Evolutionary conservation across 2,888 invertebrate species (phyloP).

Genomic region (Thymelicus sylvestris): DNA sequence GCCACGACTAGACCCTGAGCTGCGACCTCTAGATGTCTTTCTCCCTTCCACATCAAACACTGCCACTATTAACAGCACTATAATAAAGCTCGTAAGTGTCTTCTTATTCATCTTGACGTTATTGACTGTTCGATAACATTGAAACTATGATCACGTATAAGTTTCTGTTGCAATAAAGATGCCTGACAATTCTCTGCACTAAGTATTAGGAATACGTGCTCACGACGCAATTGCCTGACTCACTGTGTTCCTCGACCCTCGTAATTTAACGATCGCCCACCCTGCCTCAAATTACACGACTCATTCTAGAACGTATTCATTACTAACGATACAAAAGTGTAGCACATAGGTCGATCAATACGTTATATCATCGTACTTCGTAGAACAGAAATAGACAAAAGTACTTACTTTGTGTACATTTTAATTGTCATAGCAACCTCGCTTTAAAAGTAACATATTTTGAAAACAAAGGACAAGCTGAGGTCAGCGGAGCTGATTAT

Average conservation of each 20-base stretch:
- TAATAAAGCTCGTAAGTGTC: constrained; percentile 31
- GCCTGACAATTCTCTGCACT: neutral
- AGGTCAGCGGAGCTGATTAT: too few relatives aligned
- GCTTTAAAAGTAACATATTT: too few relatives aligned
- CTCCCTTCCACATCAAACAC: constrained; percentile 56
- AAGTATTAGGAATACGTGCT: constrained; percentile 40
- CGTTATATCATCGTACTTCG: neutral
- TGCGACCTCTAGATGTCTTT: constrained; percentile 70
- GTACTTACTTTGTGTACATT: neutral
- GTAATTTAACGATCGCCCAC: constrained; percentile 57
- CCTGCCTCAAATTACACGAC: constrained; percentile 56
- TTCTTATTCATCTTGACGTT: constrained; percentile 39
- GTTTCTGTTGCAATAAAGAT: neutral
- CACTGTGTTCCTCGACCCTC: constrained; percentile 64
- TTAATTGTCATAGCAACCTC: neutral
- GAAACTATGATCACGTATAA: neutral
- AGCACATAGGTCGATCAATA: constrained; percentile 31
- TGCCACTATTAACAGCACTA: constrained; percentile 43
- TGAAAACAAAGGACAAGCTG: too few relatives aligned
- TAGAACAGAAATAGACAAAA: neutral
- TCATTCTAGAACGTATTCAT: constrained; percentile 43
- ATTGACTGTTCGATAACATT: constrained; percentile 26
- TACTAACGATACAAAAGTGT: constrained; percentile 39
- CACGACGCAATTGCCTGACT: constrained; percentile 51
- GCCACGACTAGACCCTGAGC: constrained; percentile 65